Evolutionary conservation across 2,797 vertebrate genomes (phyloP).

Genomic region (Channallabes apus): DNA sequence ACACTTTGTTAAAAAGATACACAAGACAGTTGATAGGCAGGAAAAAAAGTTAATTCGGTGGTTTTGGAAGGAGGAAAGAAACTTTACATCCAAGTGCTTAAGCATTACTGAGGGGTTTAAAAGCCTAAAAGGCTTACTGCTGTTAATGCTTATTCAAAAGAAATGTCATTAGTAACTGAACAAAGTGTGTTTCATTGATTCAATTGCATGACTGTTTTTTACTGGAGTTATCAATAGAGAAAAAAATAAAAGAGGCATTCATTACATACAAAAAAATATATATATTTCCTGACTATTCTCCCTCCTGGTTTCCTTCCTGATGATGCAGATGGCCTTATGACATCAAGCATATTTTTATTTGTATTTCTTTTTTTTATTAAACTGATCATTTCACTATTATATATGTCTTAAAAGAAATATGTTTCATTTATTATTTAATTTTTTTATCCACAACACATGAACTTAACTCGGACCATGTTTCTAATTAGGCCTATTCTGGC

Average conservation of each 20-base stretch:
- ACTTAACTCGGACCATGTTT: not conserved
- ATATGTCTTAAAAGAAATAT: not conserved
- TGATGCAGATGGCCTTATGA: not conserved
- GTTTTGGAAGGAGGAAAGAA: constrained; percentile 7
- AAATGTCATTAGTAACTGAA: not conserved
- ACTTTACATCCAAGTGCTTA: constrained; percentile 30
- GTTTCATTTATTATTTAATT: not conserved
- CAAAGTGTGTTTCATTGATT: not conserved
- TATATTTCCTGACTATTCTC: not conserved
- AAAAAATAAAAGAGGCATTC: not conserved
- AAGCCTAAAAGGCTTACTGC: constrained; percentile 2
- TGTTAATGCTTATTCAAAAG: constrained; percentile 1
- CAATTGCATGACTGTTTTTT: not conserved
- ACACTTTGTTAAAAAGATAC: constrained; percentile 32
- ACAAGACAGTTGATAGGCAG: constrained; percentile 33
- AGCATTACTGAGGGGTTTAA: not conserved
- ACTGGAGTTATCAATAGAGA: not conserved
- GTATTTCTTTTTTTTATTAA: not conserved
- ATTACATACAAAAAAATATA: not conserved
- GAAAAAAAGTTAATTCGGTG: constrained; percentile 21
- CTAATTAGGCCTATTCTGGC: not conserved
- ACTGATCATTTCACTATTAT: not conserved
- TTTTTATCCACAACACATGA: not conserved
- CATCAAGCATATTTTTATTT: not conserved
- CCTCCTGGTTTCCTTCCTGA: not conserved